Evolutionary conservation across 2,113 vertebrate genomes (phyloP).

Genomic region (Poecilia latipinna): DNA sequence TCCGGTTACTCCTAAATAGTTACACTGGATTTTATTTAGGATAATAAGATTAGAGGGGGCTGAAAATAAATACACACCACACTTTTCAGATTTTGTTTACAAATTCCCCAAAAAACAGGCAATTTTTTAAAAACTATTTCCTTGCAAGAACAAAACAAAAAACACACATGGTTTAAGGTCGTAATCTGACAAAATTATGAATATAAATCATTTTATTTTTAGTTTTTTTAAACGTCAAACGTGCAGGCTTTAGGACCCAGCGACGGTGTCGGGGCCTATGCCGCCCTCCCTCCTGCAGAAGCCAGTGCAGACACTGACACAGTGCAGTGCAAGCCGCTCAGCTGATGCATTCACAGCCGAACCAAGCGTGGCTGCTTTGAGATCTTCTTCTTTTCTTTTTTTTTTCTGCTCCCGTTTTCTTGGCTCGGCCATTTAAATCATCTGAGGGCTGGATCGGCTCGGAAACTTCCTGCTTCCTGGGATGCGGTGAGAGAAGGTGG

Average conservation of each 20-base stretch:
- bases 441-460: conserved; percentile 1
- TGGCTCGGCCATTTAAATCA: conserved; percentile 20
- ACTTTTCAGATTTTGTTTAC: neutral
- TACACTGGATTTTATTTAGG: neutral
- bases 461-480: too few relatives aligned
- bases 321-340: conserved; percentile 87
- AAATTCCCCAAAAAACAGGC: too few relatives aligned
- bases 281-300: conserved; percentile 72
- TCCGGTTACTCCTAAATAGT: too few relatives aligned
- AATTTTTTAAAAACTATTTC: too few relatives aligned
- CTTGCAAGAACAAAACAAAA: too few relatives aligned
- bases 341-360: conserved; percentile 75
- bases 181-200: too few relatives aligned
- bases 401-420: neutral
- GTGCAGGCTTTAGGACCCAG: conserved; percentile 90
- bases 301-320: conserved; percentile 85
- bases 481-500: conserved; percentile 19
- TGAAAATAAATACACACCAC: neutral
- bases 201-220: too few relatives aligned
- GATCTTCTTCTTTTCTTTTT: neutral
- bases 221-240: too few relatives aligned
- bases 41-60: neutral
- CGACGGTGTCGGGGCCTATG: conserved; percentile 47
- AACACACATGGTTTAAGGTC: too few relatives aligned
- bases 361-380: conserved; percentile 11